Percentiles rank a stretch among this genome's conserved stretches.
These are phyloP conservation scores for Acyrthosiphon pisum DNA, from an alignment of 1,140 invertebrate species.

Conservation along the genomic window DNA sequence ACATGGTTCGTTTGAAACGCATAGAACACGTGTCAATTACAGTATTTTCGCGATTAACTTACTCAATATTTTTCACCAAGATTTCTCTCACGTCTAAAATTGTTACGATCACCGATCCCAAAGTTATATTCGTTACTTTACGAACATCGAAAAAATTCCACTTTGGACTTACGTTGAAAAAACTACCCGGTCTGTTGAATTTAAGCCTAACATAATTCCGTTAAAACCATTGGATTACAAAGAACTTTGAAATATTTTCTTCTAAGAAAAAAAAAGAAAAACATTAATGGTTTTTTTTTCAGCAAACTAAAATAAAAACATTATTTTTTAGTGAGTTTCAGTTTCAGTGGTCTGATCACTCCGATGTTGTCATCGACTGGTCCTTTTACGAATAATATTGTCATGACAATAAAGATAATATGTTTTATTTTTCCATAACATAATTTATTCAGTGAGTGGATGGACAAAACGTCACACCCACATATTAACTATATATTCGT, in stretches of 20 bases:
- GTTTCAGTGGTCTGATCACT: no score
- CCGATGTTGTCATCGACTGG: neutral
- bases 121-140: neutral
- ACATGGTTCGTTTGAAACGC: neutral
- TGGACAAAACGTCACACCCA: neutral
- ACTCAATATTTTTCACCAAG: neutral
- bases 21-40: neutral
- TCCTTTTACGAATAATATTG: neutral
- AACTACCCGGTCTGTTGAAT: neutral
- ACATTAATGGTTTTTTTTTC: neutral
- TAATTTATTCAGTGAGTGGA: neutral
- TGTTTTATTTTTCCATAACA: constrained; percentile 8
- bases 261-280: neutral
- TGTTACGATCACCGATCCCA: neutral
- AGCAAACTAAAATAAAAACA: neutral
- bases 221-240: constrained; percentile 28
- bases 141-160: neutral
- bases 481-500: neutral
- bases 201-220: neutral
- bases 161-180: neutral
- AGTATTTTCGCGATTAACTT: neutral
- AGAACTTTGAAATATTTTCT: constrained; percentile 12
- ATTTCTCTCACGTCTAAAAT: neutral
- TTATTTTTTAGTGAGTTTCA: neutral
- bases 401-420: neutral